Conservation (phyloP, 2,113 vertebrate species). For the Vidua macroura region DNA sequence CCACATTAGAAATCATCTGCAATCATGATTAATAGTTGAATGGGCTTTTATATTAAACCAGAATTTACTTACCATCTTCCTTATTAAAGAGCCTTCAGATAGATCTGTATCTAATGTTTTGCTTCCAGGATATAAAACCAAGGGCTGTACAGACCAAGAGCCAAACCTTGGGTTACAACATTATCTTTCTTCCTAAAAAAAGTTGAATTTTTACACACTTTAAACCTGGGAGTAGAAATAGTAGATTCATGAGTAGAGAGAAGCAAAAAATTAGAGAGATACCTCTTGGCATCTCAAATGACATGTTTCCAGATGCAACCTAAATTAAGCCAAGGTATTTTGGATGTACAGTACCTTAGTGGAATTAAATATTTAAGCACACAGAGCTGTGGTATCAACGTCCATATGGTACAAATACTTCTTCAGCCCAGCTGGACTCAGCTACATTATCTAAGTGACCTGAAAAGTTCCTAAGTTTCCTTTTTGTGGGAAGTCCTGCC, state of each 20-base stretch:
- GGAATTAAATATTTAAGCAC: neutral
- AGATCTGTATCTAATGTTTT: conserved; percentile 48
- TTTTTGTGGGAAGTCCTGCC: neutral
- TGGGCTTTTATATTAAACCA: conserved; percentile 63
- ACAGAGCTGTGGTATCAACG: neutral
- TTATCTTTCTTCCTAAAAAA: neutral
- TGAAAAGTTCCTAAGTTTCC: neutral
- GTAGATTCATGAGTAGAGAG: neutral
- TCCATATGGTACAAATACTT: neutral
- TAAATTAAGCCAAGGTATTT: conserved; percentile 37
- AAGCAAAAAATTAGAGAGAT: neutral
- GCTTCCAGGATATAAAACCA: neutral
- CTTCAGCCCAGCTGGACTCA: neutral
- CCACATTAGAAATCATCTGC: conserved; percentile 58
- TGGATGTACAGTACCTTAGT: neutral
- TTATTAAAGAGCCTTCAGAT: conserved; percentile 52
- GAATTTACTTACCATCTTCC: conserved; percentile 63
- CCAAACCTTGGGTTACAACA: neutral
- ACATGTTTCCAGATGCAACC: neutral
- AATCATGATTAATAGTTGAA: conserved; percentile 68
- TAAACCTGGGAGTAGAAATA: neutral
- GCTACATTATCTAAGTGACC: neutral
- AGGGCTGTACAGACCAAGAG: neutral
- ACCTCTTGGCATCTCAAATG: neutral
- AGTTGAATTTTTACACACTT: neutral